A percentile compares a stretch with the other conserved stretches of the same genome.
phyloP scores from a whole-genome alignment of 2,888 invertebrate genomes.

The Eupeodes latifasciatus region DNA sequence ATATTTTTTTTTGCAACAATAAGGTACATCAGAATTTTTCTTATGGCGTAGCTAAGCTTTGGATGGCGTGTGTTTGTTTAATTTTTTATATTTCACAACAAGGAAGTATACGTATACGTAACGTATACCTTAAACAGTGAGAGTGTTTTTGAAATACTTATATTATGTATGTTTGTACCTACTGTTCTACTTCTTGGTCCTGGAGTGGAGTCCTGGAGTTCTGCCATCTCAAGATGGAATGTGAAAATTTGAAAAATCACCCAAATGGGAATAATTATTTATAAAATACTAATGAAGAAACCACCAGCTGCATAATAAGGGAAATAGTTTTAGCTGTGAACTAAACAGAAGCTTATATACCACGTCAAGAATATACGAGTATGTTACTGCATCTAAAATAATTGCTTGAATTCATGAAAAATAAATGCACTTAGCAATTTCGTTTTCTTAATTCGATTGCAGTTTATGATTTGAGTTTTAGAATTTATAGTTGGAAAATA shows the following conservation, averaged over 20 bases:
- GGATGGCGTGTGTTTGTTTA: constrained; percentile 13
- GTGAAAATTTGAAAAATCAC: constrained; percentile 72
- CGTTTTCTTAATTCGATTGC: constrained; percentile 17
- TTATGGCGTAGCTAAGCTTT: not conserved
- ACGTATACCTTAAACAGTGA: not conserved
- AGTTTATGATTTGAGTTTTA: constrained; percentile 20
- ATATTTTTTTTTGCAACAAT: constrained; percentile 3
- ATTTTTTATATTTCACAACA: constrained; percentile 58
- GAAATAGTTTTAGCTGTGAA: not conserved
- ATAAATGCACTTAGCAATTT: constrained; percentile 9
- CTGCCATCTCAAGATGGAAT: constrained; percentile 48
- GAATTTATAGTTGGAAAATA: not conserved
- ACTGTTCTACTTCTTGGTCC: constrained; percentile 2
- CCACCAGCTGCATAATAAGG: constrained; percentile 32
- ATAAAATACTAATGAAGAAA: constrained; percentile 68
- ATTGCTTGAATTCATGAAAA: constrained; percentile 27
- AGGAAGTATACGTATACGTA: constrained; percentile 8
- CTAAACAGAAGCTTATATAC: not conserved
- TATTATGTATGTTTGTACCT: constrained; percentile 40
- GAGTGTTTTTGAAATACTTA: constrained; percentile 26
- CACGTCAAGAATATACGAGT: not conserved
- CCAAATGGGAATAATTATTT: constrained; percentile 68
- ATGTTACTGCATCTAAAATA: constrained; percentile 14
- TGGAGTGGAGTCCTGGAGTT: not conserved
- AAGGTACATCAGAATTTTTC: constrained; percentile 21